A percentile compares a stretch with the other conserved stretches of the same genome.
Conservation (phyloP, 2,888 invertebrate genomes). For the Stenodera caucasica region DNA sequence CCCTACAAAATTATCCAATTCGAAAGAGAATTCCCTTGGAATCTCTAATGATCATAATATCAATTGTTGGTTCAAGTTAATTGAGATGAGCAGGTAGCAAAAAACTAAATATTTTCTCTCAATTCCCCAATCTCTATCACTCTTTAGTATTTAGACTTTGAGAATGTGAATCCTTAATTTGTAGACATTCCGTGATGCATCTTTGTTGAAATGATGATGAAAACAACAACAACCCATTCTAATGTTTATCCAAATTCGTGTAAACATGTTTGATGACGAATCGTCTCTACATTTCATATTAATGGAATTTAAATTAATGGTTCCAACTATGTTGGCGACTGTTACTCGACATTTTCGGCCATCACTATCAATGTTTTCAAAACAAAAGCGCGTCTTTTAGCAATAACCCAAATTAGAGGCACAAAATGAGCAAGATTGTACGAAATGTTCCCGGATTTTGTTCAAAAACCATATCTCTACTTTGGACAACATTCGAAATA, state of each 20-base stretch:
- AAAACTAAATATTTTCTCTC: too few species aligned
- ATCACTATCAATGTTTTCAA: not conserved
- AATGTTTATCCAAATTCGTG: not conserved
- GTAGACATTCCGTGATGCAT: not conserved
- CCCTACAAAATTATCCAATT: constrained; percentile 15
- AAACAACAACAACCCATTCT: not conserved
- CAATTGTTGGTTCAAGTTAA: not conserved
- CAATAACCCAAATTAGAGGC: too few species aligned
- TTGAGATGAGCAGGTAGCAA: not conserved
- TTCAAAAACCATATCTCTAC: too few species aligned
- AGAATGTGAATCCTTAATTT: not conserved
- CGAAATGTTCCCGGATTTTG: too few species aligned
- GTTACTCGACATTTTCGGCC: not conserved
- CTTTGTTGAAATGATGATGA: not conserved
- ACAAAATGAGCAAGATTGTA: too few species aligned
- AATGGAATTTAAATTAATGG: constrained; percentile 6
- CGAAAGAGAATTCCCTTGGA: not conserved
- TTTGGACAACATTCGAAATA: too few species aligned
- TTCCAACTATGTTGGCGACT: not conserved
- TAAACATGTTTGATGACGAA: not conserved
- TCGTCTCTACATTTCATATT: constrained; percentile 3
- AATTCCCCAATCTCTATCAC: too few species aligned
- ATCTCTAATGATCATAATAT: not conserved
- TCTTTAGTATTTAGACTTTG: too few species aligned
- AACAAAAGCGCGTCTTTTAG: not conserved